A percentile compares a stretch with the other conserved stretches of the same genome.
Conservation (phyloP, 2,888 invertebrate genomes). For the Coremacera marginata region DNA sequence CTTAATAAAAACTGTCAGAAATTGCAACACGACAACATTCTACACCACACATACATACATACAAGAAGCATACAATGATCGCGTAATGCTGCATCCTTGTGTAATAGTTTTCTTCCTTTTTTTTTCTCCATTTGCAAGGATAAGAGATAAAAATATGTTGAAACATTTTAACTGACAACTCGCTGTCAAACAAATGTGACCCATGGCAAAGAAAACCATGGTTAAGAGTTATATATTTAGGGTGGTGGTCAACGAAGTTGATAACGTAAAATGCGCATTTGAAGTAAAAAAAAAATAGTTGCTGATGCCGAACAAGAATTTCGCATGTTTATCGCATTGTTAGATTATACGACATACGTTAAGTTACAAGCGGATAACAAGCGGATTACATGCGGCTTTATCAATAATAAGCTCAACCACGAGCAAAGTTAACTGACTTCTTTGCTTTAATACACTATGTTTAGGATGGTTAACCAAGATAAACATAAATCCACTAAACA, state of each 20-base stretch:
- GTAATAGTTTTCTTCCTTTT: not conserved
- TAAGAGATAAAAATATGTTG: conserved; percentile 21
- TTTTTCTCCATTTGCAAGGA: not conserved
- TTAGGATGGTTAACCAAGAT: not conserved
- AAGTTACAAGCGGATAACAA: conserved; percentile 7
- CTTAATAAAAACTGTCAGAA: conserved; percentile 23
- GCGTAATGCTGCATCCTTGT: not conserved
- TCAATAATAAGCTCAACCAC: conserved; percentile 4
- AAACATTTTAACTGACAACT: conserved; percentile 10
- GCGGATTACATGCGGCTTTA: conserved; percentile 21
- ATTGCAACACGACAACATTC: not conserved
- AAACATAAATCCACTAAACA: no score
- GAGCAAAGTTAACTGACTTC: not conserved
- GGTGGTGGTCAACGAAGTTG: not conserved
- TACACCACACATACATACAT: no score
- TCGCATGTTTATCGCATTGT: conserved; percentile 25
- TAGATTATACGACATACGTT: not conserved
- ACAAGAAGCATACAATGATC: not conserved
- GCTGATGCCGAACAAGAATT: conserved; percentile 1
- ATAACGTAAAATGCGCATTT: not conserved
- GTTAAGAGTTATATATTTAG: not conserved
- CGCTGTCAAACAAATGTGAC: conserved; percentile 27
- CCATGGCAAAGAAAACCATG: not conserved
- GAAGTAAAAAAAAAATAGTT: no score
- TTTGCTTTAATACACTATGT: not conserved